Base-by-base conservation (phyloP, 2,113 vertebrate species). In the Delphinus delphis region DNA sequence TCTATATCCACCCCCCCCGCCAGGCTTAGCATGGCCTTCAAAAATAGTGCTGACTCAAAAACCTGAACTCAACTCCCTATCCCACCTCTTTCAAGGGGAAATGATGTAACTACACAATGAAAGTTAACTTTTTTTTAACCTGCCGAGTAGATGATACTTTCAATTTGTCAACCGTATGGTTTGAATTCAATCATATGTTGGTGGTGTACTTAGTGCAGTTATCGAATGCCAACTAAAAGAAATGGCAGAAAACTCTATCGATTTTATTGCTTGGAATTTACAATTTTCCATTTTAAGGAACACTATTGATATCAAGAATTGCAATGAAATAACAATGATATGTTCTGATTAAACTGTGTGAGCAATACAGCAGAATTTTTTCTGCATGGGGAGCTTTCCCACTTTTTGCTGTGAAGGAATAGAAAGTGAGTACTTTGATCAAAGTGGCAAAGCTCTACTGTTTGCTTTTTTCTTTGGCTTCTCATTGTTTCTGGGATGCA, bases 271-370 rank as follows among this genome's bases (percentile, higher is more conserved):
- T 91, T 58, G 47, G 58, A 96, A 85, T 88, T 70, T 63, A 82
- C 38, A 84, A 18, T 81, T 90, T 90, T 81, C 58, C 79, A 33
- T 95, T 95, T 95, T 74, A 83, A 96, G 73, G 47, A 79, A 67
- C 44, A 44, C 23, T 23, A 44, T 41, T 31, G 81, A 58, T n/a
- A 74, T 21, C 33, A 36, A 58, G 67, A 94, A 91, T 17, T 73
- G 71, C 87, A 96, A 77, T 36, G 23, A 67, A 94, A 18, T 44
- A 67, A 70, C 18, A 38, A 38, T 14, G 21, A 28, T 14, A 10
- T 15, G 53, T 84, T 80, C 44, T 67, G 58, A 70, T 86, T 63
- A 74, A 84, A 92, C 28, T 17, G 5, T 67, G 26, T 14, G 33
- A 79, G 18, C 50, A 36, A 23, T 4, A 50, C 0, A 23, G 8